Base-by-base conservation (phyloP, 2,797 vertebrate genomes). In the Enteromius viviparus region DNA sequence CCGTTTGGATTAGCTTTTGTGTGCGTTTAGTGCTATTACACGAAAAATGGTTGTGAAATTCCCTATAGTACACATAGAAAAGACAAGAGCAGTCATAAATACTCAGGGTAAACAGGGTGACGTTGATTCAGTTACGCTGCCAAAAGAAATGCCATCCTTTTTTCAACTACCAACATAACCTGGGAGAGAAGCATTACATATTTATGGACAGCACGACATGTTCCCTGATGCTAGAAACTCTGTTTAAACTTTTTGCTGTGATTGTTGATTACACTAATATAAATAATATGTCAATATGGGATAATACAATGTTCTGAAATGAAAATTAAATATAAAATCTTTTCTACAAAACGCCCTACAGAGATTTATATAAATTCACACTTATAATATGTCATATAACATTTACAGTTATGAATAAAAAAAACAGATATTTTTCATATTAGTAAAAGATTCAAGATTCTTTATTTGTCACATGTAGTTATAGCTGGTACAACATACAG, bases 11-110 rank as follows among this genome's bases (percentile, higher is more conserved):
- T 66, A 53, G 37, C 74, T 45, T 80, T 83, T 79, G 69, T 76
- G 62, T 86, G 75, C 75, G 40, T 71, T 85, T 64, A 82, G 42
- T 55, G 19, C 81, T 23, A 49, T 71, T 65, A 68, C 51, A 81
- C 45, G 11, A 76, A 47, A 47, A 40, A 40, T 26, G 76, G 40
- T 21, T 37, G 29, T n/a, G 29, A 29, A 76, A 72, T 40, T 21
- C 40, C 51, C 29, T 3, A 78, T 8, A 78, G 45, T 34, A 62
- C 7, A 81, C 34, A 71, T 6, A 21, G 23, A 19, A 62, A 55
- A n/a, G 26, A 68, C 2, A 34, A 47, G 1, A 45, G 2, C 19
- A 45, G 6, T 4, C 23, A 69, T 40, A 32, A 42, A 68, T n/a
- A 45, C 23, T 32, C 45, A 45, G 21, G 37, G 6, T 76, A 58